Conservation (phyloP, 1,140 invertebrate genomes). For the Drosophila asahinai region DNA sequence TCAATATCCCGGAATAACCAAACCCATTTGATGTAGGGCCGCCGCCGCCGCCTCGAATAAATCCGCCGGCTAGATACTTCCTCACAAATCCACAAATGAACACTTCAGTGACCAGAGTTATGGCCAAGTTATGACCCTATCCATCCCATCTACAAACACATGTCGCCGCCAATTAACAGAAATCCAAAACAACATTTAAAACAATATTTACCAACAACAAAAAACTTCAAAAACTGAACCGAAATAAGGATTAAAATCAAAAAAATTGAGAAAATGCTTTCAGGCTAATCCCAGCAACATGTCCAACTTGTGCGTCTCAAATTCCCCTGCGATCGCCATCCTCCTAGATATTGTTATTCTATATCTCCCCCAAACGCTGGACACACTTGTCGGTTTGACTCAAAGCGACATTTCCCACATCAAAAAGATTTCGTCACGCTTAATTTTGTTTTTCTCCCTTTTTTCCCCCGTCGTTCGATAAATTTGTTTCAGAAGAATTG, state of each 20-base stretch:
- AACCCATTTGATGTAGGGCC: constrained; percentile 66
- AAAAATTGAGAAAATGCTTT: constrained; percentile 77
- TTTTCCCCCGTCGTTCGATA: constrained; percentile 38
- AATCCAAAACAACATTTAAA: constrained; percentile 72
- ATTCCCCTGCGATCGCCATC: constrained; percentile 43
- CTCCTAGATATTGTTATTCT: constrained; percentile 38
- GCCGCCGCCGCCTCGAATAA: constrained; percentile 64
- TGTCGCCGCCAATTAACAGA: constrained; percentile 82
- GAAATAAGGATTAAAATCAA: constrained; percentile 76
- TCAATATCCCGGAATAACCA: constrained; percentile 21
- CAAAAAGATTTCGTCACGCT: constrained; percentile 81
- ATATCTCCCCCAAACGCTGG: constrained; percentile 58
- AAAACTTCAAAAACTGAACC: constrained; percentile 44
- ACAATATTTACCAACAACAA: constrained; percentile 69
- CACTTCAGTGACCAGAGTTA: constrained; percentile 67
- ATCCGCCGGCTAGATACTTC: constrained; percentile 72
- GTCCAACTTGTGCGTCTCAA: constrained; percentile 74
- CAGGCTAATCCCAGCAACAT: constrained; percentile 78
- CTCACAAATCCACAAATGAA: constrained; percentile 52
- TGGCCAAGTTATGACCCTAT: constrained; percentile 35
- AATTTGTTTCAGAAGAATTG: constrained; percentile 71
- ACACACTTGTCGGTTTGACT: constrained; percentile 79
- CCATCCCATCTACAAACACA: constrained; percentile 68
- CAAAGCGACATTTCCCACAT: constrained; percentile 83
- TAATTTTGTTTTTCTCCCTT: constrained; percentile 50